phyloP scores from a whole-genome alignment of 2,797 vertebrate species.

The Anolis apletophallus region DNA sequence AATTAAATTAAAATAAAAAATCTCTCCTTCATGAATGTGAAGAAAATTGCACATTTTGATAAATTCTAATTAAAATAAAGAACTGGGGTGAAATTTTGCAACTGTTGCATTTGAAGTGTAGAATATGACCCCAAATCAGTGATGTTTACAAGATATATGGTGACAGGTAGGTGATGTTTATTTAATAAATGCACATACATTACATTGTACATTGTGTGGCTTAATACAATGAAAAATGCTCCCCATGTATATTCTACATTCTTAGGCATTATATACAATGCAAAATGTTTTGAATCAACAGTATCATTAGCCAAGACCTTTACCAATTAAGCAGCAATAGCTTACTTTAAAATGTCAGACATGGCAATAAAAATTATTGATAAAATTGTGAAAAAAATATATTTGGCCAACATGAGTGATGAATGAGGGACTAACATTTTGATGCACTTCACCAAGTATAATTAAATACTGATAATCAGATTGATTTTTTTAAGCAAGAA shows the following conservation, averaged over 20 bases:
- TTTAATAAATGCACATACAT: neutral
- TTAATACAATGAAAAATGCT: neutral
- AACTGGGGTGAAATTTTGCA: no score
- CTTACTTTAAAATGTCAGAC: slow-evolving; percentile 23
- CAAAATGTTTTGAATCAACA: neutral
- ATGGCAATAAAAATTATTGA: slow-evolving; percentile 20
- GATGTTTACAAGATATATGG: neutral
- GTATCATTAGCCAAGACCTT: neutral
- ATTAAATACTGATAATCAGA: slow-evolving; percentile 53
- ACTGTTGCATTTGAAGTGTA: neutral
- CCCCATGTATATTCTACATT: neutral
- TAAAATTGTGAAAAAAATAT: neutral
- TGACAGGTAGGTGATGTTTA: no score
- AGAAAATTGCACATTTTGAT: no score
- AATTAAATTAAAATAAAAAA: no score
- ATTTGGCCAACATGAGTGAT: slow-evolving; percentile 36
- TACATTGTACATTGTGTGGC: neutral
- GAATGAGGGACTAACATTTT: slow-evolving; percentile 24
- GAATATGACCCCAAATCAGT: neutral
- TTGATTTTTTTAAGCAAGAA: neutral
- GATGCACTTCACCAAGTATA: slow-evolving; percentile 26
- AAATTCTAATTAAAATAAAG: no score
- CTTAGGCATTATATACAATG: neutral
- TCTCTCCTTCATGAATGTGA: no score
- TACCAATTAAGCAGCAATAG: neutral